Conservation (phyloP, 2,797 vertebrate genomes). For the Karalla daura region DNA sequence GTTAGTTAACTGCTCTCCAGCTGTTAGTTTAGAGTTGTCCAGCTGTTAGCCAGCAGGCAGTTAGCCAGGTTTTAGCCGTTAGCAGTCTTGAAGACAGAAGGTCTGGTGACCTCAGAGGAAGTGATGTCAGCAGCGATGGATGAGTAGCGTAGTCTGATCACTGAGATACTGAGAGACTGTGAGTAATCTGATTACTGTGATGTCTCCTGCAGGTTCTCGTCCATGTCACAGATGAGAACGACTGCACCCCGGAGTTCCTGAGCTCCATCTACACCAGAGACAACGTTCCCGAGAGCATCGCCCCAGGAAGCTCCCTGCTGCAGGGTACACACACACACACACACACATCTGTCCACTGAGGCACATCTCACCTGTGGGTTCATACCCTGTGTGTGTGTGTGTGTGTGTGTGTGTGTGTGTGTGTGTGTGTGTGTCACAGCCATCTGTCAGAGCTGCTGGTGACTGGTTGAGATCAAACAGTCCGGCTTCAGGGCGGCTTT, state of each 20-base stretch:
- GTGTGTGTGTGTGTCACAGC: conserved; percentile 28
- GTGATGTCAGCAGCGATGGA: no score
- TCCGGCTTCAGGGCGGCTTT: conserved; percentile 56
- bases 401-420: conserved; percentile 25
- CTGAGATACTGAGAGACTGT: no score
- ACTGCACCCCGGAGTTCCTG: conserved; percentile 93
- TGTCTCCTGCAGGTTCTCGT: conserved; percentile 82
- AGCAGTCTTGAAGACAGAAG: no score
- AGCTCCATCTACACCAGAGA: conserved; percentile 90
- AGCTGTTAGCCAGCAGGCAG: conserved; percentile 23
- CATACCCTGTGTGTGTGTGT: conserved; percentile 19
- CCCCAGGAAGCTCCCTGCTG: conserved; percentile 87
- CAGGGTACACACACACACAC: conserved; percentile 81
- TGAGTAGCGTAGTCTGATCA: no score
- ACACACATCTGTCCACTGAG: no score
- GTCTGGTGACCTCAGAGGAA: no score
- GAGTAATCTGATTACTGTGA: not conserved
- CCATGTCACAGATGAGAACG: conserved; percentile 89
- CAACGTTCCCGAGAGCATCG: conserved; percentile 85
- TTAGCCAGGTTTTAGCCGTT: no score
- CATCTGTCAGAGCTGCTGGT: conserved; percentile 65
- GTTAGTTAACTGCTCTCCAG: not conserved
- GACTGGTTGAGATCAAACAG: conserved; percentile 60
- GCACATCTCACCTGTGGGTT: conserved; percentile 23
- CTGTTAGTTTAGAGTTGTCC: no score